phyloP scores from a whole-genome alignment of 2,113 vertebrate genomes.

The Entomyzon cyanotis region DNA sequence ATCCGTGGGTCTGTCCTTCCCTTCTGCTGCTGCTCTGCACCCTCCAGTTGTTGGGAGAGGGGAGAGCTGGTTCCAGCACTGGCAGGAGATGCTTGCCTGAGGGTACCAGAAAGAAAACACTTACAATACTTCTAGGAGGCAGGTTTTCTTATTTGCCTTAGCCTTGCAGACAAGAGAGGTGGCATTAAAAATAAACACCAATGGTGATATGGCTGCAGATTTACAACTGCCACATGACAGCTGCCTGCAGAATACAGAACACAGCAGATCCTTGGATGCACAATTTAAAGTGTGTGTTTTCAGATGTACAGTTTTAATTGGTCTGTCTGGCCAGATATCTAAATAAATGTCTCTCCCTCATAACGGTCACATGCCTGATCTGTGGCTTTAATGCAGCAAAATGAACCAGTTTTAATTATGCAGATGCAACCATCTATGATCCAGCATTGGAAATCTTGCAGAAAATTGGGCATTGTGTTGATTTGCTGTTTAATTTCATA shows the following conservation, averaged over 20 bases:
- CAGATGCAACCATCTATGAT: neutral
- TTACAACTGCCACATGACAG: neutral
- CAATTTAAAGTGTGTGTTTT: neutral
- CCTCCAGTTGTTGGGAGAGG: neutral
- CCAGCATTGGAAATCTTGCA: conserved; percentile 15
- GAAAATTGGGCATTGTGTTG: neutral
- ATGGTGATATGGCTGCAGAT: neutral
- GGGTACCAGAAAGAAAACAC: neutral
- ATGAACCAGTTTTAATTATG: neutral
- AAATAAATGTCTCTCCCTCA: neutral
- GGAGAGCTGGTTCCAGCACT: neutral
- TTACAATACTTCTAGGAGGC: neutral
- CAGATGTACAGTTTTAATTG: neutral
- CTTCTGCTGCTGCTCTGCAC: neutral
- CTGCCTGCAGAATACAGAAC: neutral
- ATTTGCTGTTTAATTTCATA: neutral
- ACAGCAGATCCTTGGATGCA: neutral
- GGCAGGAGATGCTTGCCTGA: neutral
- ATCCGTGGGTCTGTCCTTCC: rapidly evolving
- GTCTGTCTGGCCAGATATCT: conserved; percentile 7
- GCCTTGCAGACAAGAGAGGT: neutral
- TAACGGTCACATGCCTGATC: neutral
- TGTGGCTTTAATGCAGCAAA: conserved; percentile 14
- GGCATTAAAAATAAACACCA: neutral
- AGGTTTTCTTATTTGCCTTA: neutral